Evolutionary conservation across 2,797 vertebrate species (phyloP), one percentile per base, ranked within the genome.

Genomic region (Poeciliopsis turneri): DNA sequence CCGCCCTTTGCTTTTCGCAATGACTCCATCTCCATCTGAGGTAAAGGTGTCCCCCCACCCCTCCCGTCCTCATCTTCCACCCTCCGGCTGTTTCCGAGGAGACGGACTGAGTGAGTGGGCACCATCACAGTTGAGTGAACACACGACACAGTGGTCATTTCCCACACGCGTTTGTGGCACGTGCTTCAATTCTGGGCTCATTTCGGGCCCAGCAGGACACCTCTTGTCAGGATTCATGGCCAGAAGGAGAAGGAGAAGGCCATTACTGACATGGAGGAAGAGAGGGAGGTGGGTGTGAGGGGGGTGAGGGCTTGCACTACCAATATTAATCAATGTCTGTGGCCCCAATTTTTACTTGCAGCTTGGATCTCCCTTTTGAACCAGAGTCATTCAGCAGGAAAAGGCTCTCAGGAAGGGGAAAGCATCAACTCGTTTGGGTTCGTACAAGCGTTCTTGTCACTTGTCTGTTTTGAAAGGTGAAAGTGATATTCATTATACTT

Each of bases 241-340:
- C 79, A 92, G 96, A 96, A 72, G 84, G 89, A 90, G 86, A 83
- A 71, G 77, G 83, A 87, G 84, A 96, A 94, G 95, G 95, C 96
- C 96, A 97, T 97, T 97, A 97, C 97, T 96, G 96, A 97, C 96
- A 96, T 93, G 92, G 95, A 73, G 78, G 88, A 82, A 81, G 2
- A 51, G 20, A 8, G 13, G 4, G 13, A 46, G 13, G 4, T 4
- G 45, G 45, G 45, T 46, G 45, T 0, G 45, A 12, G 11, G 4
- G 3, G 8, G 85, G 88, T 81, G 78, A 70, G 61, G 80, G 81
- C 96, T 95, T 96, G 94, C 96, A 97, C 97, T 97, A 97, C 97
- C 96, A 97, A 97, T 97, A 98, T 98, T 97, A 97, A 98, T 98
- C 97, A 98, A 97, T 96, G 96, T 97, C 97, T 95, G 30, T 94